Evolutionary conservation across 2,888 invertebrate genomes (phyloP), one percentile per base, ranked within the genome.

Genomic region (Malthinus seriepunctatus): DNA sequence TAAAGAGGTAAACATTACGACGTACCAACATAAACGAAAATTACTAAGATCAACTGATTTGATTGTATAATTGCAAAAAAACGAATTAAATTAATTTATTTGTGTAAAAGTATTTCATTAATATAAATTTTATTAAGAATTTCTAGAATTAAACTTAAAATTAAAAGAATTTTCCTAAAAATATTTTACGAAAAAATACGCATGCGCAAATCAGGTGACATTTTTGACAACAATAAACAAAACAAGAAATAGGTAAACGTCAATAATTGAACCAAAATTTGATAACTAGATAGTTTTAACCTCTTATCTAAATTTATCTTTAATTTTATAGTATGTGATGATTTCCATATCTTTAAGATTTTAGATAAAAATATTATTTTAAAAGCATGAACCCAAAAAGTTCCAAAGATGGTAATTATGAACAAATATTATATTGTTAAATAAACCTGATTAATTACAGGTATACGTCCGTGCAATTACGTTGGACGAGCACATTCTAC

Each of bases 401-500:
- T 35, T 46, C 54, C 5, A 60, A 60, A 45, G 55, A 60, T 44
- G 55, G 60, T 60, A 51, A 15, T 53, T 44, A 37, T 35, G 31
- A n/a, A 35, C 11, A 23, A 10, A 35, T 35, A n/a, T 49, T 49
- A 9, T 33, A 35, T 15, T 11, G 23, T 15, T 38, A 14, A 11
- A 49, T 37, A 33, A 49, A 49, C 9, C 38, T 48, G 12, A 47
- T 39, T 51, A 15, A 12, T 57, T 61, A 35, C 54, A 64, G 60
- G 53, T 55, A 49, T 59, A 52, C 56, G 61, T 49, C 62, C 67
- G 51, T 68, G 63, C 56, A 62, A 62, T 46, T 66, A 69, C 49
- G 75, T 77, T 23, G 76, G 74, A 15, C 69, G 76, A 45, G 75
- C 77, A 63, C 73, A 76, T 64, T 79, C 79, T 42, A 71, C 78